Conservation (phyloP, 2,113 vertebrate species). For the Equus quagga region DNA sequence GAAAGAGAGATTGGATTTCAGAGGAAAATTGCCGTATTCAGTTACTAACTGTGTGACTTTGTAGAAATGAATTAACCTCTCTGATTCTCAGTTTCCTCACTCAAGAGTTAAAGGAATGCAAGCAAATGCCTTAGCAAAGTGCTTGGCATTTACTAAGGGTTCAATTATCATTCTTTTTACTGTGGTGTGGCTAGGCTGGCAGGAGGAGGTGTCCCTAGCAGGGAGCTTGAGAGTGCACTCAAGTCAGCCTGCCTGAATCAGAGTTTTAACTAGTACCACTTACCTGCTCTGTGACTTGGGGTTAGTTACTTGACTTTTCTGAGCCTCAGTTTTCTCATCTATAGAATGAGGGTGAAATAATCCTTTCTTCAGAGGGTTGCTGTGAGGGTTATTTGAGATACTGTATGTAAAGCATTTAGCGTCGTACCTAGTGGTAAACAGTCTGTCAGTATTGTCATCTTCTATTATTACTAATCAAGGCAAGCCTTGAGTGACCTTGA, state of each 20-base stretch:
- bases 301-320: neutral
- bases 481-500: slow-evolving; percentile 15
- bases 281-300: neutral
- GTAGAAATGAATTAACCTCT: neutral
- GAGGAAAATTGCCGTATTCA: neutral
- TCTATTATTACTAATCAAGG: neutral
- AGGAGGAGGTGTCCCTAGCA: neutral
- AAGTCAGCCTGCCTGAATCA: neutral
- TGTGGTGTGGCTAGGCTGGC: neutral
- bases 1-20: neutral
- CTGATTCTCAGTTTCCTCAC: slow-evolving; percentile 5
- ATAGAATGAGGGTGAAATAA: neutral
- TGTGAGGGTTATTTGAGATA: neutral
- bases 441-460: neutral
- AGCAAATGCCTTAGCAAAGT: neutral
- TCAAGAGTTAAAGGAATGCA: neutral
- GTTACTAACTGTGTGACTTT: neutral
- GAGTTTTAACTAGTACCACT: neutral
- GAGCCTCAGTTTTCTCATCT: neutral
- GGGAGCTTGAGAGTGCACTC: no score
- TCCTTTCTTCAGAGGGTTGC: neutral
- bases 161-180: neutral
- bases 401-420: neutral
- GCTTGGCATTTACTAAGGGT: neutral
- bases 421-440: neutral